Conservation (phyloP, 1,140 invertebrate genomes). For the Lepidurus arcticus region DNA sequence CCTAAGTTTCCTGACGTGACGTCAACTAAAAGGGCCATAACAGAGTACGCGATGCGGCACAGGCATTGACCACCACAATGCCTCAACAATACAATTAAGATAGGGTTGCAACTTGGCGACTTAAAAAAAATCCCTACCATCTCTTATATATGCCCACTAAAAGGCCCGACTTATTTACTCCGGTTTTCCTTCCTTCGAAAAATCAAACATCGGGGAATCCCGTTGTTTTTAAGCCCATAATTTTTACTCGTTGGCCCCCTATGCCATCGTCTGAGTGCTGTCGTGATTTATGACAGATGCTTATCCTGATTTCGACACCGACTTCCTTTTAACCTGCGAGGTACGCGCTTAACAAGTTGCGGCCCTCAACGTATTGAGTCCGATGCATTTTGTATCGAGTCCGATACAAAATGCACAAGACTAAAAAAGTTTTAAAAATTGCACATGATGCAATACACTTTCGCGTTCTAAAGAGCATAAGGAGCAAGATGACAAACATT, state of each 20-base stretch:
- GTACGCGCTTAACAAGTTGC: slow-evolving; percentile 1
- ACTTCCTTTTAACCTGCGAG: slow-evolving; percentile 21
- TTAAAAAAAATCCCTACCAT: background rate
- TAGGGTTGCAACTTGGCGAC: background rate
- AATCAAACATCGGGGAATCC: background rate
- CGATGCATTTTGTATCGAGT: background rate
- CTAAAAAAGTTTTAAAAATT: background rate
- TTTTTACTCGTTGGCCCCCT: background rate
- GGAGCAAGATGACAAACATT: no score
- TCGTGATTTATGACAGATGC: slow-evolving; percentile 21
- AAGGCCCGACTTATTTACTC: background rate
- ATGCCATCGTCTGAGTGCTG: slow-evolving; percentile 20
- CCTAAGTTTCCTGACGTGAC: background rate
- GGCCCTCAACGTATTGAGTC: background rate
- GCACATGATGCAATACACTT: no score
- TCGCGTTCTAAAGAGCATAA: no score
- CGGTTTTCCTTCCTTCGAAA: background rate
- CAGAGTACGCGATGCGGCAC: background rate
- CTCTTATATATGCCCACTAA: no score
- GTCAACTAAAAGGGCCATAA: slow-evolving; percentile 9
- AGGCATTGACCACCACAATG: slow-evolving; percentile 15
- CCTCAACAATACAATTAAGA: slow-evolving; percentile 2
- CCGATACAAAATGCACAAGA: background rate
- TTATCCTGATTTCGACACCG: slow-evolving; percentile 18
- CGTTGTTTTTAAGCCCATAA: background rate